Evolutionary conservation across 64 coral and sea anemone species (phyloP).

Genomic region (Trachythela sp.): DNA sequence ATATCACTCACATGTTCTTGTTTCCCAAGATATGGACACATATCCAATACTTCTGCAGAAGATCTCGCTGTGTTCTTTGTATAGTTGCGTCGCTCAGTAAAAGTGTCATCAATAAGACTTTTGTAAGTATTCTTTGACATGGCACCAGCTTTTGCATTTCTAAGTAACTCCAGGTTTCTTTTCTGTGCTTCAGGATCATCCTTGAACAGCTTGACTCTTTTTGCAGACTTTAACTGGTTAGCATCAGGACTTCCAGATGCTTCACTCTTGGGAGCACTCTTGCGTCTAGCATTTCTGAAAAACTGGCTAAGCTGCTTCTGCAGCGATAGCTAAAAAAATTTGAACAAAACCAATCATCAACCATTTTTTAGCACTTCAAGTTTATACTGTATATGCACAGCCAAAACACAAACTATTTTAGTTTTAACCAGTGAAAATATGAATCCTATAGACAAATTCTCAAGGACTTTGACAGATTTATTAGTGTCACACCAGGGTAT

Average conservation of each 20-base stretch:
- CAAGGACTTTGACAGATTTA: too few relatives aligned
- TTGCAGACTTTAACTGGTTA: neutral
- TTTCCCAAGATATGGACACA: conserved; percentile 9
- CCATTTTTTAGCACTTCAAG: too few relatives aligned
- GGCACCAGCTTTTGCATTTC: too few relatives aligned
- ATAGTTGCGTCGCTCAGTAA: too few relatives aligned
- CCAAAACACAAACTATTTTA: too few relatives aligned
- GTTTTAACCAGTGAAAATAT: too few relatives aligned
- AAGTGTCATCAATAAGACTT: too few relatives aligned
- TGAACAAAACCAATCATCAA: neutral
- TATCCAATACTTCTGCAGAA: neutral
- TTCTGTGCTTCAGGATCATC: neutral
- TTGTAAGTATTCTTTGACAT: too few relatives aligned
- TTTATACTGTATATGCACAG: too few relatives aligned
- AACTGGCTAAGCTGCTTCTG: conserved; percentile 13
- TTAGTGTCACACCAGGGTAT: too few relatives aligned
- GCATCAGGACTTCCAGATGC: neutral
- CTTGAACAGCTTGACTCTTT: neutral
- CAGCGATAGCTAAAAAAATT: conserved; percentile 1
- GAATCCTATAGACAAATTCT: too few relatives aligned
- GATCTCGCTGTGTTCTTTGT: too few relatives aligned
- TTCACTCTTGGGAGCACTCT: neutral
- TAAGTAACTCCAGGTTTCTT: neutral
- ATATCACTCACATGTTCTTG: neutral
- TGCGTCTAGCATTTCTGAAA: neutral